These are phyloP conservation scores for Acropternis orthonyx DNA, from an alignment of 2,797 vertebrate species.

Conservation along the genomic window DNA sequence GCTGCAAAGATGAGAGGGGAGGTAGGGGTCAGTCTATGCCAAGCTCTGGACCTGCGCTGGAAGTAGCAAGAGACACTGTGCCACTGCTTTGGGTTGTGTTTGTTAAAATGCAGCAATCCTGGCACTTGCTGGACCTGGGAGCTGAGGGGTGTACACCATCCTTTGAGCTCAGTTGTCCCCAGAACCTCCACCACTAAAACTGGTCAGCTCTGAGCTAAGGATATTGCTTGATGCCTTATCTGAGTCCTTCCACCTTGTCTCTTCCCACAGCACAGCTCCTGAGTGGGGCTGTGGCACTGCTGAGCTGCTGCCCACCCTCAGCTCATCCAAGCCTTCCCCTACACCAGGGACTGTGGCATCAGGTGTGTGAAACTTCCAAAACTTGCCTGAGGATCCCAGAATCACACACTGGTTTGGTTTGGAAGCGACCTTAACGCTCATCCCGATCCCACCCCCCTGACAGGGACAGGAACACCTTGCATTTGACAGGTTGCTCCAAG, in stretches of 20 bases:
- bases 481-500: not conserved
- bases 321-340: not conserved
- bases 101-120: not conserved
- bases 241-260: not conserved
- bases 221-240: not conserved
- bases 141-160: too few relatives aligned
- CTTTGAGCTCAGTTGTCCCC: not conserved
- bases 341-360: too few relatives aligned
- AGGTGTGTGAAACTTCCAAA: not conserved
- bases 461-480: not conserved
- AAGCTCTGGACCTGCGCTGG: not conserved
- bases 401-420: too few relatives aligned
- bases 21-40: not conserved
- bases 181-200: rapidly evolving
- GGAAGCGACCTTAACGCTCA: not conserved
- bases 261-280: rapidly evolving
- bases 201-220: not conserved
- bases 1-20: not conserved
- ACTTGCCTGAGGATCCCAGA: not conserved
- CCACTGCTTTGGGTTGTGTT: not conserved
- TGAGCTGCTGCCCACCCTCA: not conserved
- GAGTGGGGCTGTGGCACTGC: rapidly evolving
- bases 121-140: rapidly evolving
- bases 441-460: too few relatives aligned
- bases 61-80: not conserved